Conservation (phyloP, 2,797 vertebrate species). For the Pseudomugil gertrudae region DNA sequence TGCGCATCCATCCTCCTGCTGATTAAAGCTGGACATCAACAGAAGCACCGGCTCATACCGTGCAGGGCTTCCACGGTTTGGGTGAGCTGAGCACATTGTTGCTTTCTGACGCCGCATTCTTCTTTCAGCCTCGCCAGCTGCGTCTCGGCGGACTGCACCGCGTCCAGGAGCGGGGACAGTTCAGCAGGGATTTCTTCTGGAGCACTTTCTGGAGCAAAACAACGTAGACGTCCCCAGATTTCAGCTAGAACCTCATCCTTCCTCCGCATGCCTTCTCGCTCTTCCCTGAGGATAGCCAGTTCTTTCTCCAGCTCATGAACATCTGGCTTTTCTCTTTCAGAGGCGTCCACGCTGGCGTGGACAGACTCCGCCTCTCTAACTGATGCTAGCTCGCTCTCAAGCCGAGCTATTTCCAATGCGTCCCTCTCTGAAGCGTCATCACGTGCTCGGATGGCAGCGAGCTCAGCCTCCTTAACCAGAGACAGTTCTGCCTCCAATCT, state of each 20-base stretch:
- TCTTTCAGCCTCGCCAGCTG: conserved; percentile 66
- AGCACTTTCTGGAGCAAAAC: conserved; percentile 49
- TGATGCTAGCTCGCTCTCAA: conserved; percentile 57
- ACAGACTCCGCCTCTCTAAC: conserved; percentile 40
- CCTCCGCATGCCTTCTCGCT: conserved; percentile 49
- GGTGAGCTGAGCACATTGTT: conserved; percentile 56
- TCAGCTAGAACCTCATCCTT: conserved; percentile 60
- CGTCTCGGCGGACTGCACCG: conserved; percentile 63
- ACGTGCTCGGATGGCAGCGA: conserved; percentile 40
- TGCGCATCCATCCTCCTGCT: background rate
- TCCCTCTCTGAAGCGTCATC: conserved; percentile 11
- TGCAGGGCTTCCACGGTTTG: conserved; percentile 68
- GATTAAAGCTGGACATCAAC: background rate
- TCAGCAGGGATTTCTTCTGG: conserved; percentile 59
- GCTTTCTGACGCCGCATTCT: conserved; percentile 59
- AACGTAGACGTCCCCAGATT: conserved; percentile 73
- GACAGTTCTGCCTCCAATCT: conserved; percentile 67
- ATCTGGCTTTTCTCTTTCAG: conserved; percentile 74
- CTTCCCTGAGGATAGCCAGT: conserved; percentile 53
- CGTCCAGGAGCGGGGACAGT: conserved; percentile 56
- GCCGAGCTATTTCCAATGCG: conserved; percentile 58
- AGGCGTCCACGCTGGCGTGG: conserved; percentile 65
- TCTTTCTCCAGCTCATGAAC: conserved; percentile 61
- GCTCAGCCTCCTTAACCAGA: conserved; percentile 56
- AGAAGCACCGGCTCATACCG: conserved; percentile 72